Evolutionary conservation across 2,888 invertebrate species (phyloP).

Genomic region (Zygaena filipendulae): DNA sequence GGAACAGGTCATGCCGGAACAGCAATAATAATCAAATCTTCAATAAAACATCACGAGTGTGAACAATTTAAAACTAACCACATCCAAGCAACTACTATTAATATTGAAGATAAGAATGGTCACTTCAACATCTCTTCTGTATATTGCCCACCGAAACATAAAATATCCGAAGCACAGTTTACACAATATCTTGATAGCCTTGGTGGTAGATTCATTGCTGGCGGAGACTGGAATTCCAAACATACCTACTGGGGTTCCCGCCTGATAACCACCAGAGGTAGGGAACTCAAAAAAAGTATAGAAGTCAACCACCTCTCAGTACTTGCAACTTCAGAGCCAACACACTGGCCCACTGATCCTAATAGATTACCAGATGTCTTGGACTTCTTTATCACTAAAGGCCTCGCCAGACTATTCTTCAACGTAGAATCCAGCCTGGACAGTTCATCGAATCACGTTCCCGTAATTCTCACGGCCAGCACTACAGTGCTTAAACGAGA

Average conservation of each 20-base stretch:
- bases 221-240: constrained; percentile 16
- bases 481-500: constrained; percentile 1
- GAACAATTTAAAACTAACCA: constrained; percentile 3
- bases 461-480: constrained; percentile 16
- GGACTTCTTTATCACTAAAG: no score
- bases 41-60: constrained; percentile 7
- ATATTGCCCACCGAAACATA: constrained; percentile 10
- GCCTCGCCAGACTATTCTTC: constrained; percentile 5
- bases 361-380: no score
- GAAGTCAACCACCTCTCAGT: constrained; percentile 8
- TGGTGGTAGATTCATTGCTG: constrained; percentile 10
- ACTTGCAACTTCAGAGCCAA: constrained; percentile 14
- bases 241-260: constrained; percentile 12
- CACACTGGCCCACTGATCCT: no score
- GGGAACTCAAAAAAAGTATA: constrained; percentile 13
- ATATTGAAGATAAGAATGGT: background rate
- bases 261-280: constrained; percentile 14
- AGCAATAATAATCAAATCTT: constrained; percentile 7
- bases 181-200: constrained; percentile 2
- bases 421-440: constrained; percentile 15
- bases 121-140: constrained; percentile 6
- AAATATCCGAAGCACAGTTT: constrained; percentile 3
- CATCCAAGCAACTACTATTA: constrained; percentile 9
- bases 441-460: constrained; percentile 16
- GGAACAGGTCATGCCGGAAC: constrained; percentile 7